Conservation (phyloP, 35 echinoderm and acorn worm species). For the Ptychodera flava region DNA sequence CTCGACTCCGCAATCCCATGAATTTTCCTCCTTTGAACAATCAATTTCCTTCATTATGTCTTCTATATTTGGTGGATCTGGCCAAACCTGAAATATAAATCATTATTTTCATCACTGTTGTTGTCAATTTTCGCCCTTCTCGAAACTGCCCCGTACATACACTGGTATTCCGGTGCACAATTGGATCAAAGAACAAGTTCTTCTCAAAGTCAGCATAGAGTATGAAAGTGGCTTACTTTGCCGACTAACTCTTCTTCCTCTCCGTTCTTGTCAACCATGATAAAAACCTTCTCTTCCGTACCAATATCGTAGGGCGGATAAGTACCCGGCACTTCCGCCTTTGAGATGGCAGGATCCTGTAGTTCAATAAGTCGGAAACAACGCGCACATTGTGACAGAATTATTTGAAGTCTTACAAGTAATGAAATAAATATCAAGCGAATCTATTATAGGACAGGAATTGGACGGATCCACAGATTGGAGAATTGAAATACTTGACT, state of each 20-base stretch:
- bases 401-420: too few relatives aligned
- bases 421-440: too few relatives aligned
- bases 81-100: constrained; percentile 98
- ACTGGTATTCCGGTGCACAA: too few relatives aligned
- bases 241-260: constrained; percentile 47
- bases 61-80: constrained; percentile 62
- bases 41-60: constrained; percentile 45
- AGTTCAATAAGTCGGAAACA: background rate
- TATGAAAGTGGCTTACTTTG: constrained; percentile 60
- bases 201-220: too few relatives aligned
- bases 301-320: constrained; percentile 80
- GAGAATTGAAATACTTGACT: too few relatives aligned
- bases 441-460: too few relatives aligned
- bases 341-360: constrained; percentile 85
- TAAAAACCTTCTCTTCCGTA: constrained; percentile 58
- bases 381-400: too few relatives aligned
- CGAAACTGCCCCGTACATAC: too few relatives aligned
- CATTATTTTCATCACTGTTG: too few relatives aligned
- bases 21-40: constrained; percentile 46
- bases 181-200: too few relatives aligned
- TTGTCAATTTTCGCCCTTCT: too few relatives aligned
- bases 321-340: constrained; percentile 54
- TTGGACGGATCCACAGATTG: too few relatives aligned
- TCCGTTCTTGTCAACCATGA: constrained; percentile 34
- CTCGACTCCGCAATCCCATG: background rate